These are phyloP conservation scores for Lophochroa leadbeateri DNA, from an alignment of 2,113 vertebrate species.

Conservation along the genomic window DNA sequence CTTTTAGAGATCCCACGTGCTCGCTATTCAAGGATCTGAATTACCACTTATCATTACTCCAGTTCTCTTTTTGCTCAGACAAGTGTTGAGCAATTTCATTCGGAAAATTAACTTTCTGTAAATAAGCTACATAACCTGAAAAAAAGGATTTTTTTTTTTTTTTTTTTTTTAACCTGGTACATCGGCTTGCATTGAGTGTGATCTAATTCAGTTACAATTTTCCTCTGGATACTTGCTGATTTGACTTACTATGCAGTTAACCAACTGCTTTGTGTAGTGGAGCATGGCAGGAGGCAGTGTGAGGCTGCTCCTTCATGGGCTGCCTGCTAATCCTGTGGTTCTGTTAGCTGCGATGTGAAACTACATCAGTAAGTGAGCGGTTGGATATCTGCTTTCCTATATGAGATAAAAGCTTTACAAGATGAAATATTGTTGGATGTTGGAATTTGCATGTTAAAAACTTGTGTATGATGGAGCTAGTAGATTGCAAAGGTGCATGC, in stretches of 20 bases:
- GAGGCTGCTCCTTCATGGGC: background rate
- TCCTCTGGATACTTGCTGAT: background rate
- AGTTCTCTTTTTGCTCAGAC: background rate
- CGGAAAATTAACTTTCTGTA: background rate
- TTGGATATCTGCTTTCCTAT: background rate
- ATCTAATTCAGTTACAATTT: background rate
- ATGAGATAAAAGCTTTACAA: background rate
- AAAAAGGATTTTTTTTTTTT: background rate
- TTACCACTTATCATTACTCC: background rate
- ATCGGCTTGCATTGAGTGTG: background rate
- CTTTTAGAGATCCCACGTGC: background rate
- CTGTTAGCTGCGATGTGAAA: background rate
- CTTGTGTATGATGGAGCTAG: background rate
- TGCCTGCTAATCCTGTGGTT: fast-evolving
- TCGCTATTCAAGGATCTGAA: background rate
- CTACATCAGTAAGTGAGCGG: background rate
- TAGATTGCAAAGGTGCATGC: background rate
- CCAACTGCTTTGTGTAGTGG: background rate
- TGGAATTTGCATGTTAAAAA: background rate
- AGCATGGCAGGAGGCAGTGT: background rate
- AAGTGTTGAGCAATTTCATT: background rate
- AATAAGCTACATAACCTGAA: background rate
- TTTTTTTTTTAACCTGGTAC: background rate
- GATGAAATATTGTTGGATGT: background rate
- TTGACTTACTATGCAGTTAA: background rate